phyloP scores from a whole-genome alignment of 2,113 vertebrate genomes.

The Silurus asotus region DNA sequence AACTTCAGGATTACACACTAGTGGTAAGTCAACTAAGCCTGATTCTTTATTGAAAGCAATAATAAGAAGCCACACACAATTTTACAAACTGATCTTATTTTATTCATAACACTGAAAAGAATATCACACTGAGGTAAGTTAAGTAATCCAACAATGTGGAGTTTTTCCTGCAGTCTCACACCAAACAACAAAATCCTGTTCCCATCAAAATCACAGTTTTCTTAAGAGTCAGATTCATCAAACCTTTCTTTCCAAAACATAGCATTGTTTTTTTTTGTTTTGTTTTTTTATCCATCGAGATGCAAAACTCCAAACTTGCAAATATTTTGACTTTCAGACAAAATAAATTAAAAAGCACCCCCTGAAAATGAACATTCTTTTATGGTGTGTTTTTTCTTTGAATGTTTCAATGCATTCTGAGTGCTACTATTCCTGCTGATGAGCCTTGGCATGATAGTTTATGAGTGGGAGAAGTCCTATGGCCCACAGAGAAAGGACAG shows the following conservation, averaged over 20 bases:
- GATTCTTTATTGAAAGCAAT: neutral
- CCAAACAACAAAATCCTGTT: constrained; percentile 29
- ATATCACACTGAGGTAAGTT: constrained; percentile 94
- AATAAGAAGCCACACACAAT: constrained; percentile 26
- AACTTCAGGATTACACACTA: neutral
- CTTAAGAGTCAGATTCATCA: constrained; percentile 45
- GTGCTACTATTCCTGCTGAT: constrained; percentile 78
- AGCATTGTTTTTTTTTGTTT: constrained; percentile 39
- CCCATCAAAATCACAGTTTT: constrained; percentile 59
- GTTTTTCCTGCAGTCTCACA: constrained; percentile 51
- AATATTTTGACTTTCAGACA: constrained; percentile 31
- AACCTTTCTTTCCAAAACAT: constrained; percentile 24
- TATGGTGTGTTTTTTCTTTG: constrained; percentile 54
- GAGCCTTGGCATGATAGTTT: constrained; percentile 66
- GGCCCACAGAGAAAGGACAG: constrained; percentile 37
- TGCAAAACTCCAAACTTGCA: constrained; percentile 56
- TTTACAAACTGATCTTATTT: constrained; percentile 81
- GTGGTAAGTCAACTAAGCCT: neutral
- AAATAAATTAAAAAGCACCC: constrained; percentile 57
- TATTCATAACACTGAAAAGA: constrained; percentile 91
- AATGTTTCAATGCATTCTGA: constrained; percentile 65
- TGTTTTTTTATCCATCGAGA: constrained; percentile 50
- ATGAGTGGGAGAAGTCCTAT: constrained; percentile 40
- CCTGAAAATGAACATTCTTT: constrained; percentile 74
- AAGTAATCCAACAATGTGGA: constrained; percentile 80